Evolutionary conservation across 2,113 vertebrate genomes (phyloP).

Genomic region (Anguilla rostrata): DNA sequence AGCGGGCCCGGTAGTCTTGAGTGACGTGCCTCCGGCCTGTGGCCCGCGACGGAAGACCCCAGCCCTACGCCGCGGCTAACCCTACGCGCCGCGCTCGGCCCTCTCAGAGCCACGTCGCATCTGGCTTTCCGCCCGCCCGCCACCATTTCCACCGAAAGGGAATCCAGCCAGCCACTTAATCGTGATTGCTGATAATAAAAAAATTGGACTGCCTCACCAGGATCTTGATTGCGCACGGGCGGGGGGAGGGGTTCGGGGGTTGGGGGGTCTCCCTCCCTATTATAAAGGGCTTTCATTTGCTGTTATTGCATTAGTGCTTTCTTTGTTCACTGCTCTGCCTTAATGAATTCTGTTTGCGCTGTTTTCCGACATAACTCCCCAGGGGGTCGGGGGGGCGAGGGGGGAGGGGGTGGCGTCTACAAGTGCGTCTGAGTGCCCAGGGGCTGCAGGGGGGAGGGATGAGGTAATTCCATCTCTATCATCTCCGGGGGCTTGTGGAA

Average conservation of each 20-base stretch:
- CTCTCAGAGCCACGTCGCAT: not conserved
- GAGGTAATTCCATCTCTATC: conserved; percentile 48
- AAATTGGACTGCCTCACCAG: conserved; percentile 48
- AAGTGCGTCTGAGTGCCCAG: conserved; percentile 24
- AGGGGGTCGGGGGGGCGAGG: not conserved
- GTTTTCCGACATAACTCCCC: conserved; percentile 10
- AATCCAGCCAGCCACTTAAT: conserved; percentile 7
- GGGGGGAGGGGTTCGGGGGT: conserved; percentile 16
- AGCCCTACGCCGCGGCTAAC: not conserved
- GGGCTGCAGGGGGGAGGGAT: conserved; percentile 38
- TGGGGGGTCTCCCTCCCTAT: conserved; percentile 40
- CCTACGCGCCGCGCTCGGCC: too few relatives aligned
- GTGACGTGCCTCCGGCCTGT: not conserved
- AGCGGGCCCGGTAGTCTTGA: too few relatives aligned
- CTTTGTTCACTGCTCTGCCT: conserved; percentile 48
- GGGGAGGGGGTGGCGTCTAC: conserved; percentile 18
- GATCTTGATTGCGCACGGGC: conserved; percentile 19
- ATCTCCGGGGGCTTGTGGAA: conserved; percentile 14
- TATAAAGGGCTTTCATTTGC: conserved; percentile 57
- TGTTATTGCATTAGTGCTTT: conserved; percentile 59
- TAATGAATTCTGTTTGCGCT: conserved; percentile 38
- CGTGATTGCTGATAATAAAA: conserved; percentile 46
- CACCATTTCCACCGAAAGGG: not conserved
- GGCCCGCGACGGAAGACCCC: not conserved
- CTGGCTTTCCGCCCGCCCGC: not conserved